These are phyloP conservation scores for Chrysodeixis includens DNA, from an alignment of 2,888 invertebrate species.

Conservation along the genomic window DNA sequence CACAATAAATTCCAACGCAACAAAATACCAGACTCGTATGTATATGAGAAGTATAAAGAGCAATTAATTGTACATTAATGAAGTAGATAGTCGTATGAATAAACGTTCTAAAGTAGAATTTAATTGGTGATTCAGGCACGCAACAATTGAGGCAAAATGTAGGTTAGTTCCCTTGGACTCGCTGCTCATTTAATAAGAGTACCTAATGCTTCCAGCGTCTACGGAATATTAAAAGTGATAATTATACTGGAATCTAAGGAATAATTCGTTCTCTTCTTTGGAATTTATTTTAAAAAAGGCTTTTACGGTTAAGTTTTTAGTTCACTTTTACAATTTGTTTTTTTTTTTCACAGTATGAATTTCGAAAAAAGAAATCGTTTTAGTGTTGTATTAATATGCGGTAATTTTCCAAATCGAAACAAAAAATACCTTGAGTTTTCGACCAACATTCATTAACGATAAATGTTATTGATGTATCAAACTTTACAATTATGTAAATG, in stretches of 20 bases:
- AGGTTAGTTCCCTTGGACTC: slow-evolving; percentile 65
- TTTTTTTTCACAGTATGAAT: too few species aligned
- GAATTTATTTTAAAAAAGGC: background rate
- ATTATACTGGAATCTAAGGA: slow-evolving; percentile 7
- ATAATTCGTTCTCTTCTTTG: background rate
- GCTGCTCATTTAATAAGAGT: slow-evolving; percentile 62
- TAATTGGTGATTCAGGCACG: slow-evolving; percentile 80
- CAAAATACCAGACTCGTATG: too few species aligned
- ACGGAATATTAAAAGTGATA: slow-evolving; percentile 12
- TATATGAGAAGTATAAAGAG: slow-evolving; percentile 56
- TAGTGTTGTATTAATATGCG: too few species aligned
- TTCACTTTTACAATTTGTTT: background rate
- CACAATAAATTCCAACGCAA: too few species aligned
- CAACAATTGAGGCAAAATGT: slow-evolving; percentile 74
- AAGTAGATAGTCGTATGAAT: slow-evolving; percentile 63
- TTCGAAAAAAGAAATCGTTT: too few species aligned
- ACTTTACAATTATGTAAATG: too few species aligned
- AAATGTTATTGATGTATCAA: too few species aligned
- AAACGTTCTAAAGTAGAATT: slow-evolving; percentile 78
- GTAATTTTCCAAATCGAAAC: too few species aligned
- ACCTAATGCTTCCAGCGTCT: slow-evolving; percentile 38
- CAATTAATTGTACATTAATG: slow-evolving; percentile 73
- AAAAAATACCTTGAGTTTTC: too few species aligned
- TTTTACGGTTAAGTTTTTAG: background rate
- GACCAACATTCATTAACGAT: too few species aligned